Conservation (phyloP, 2,797 vertebrate genomes). For the Monodelphis domestica region DNA sequence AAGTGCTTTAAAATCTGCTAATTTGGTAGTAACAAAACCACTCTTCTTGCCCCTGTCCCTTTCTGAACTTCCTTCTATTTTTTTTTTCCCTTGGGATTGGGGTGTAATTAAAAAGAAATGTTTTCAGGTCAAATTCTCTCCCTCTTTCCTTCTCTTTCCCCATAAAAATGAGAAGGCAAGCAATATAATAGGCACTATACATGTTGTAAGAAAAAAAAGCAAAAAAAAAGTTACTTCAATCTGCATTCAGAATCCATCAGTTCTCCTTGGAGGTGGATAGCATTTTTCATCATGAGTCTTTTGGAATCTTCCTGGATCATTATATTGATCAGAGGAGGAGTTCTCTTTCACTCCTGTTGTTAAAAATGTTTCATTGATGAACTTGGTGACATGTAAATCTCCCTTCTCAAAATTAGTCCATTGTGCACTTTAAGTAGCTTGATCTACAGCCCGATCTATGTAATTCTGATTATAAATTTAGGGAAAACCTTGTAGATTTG, state of each 20-base stretch:
- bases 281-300: neutral
- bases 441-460: too few relatives aligned
- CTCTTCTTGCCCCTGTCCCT: neutral
- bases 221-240: neutral
- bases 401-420: too few relatives aligned
- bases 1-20: neutral
- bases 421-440: too few relatives aligned
- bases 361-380: neutral
- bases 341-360: neutral
- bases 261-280: neutral
- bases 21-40: neutral
- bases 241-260: neutral
- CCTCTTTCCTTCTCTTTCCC: neutral
- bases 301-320: neutral
- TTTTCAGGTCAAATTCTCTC: neutral
- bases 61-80: neutral
- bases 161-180: neutral
- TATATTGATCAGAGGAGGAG: too few relatives aligned
- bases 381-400: too few relatives aligned
- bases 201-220: neutral
- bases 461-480: too few relatives aligned
- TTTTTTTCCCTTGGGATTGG: neutral
- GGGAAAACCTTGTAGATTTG: too few relatives aligned
- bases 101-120: too few relatives aligned
- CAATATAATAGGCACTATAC: neutral